These are phyloP conservation scores for Atta texana DNA, from an alignment of 1,140 invertebrate species.

Conservation along the genomic window DNA sequence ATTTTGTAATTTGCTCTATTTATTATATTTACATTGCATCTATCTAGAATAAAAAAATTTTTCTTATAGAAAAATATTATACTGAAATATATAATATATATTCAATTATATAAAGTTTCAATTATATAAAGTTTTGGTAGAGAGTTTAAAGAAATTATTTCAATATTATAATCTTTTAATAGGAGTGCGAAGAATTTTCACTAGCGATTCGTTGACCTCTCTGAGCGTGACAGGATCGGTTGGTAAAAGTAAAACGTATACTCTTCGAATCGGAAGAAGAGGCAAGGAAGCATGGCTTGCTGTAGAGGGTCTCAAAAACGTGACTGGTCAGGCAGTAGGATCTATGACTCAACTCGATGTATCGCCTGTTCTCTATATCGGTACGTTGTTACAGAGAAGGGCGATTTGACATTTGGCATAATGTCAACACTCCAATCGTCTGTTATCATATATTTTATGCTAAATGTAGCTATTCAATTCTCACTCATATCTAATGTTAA, in stretches of 20 bases:
- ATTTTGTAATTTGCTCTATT: neutral
- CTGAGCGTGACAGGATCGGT: slow-evolving; percentile 29
- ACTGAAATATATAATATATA: neutral
- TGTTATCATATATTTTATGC: slow-evolving; percentile 27
- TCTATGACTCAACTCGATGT: slow-evolving; percentile 91
- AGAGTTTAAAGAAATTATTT: slow-evolving; percentile 6
- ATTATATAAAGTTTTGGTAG: neutral
- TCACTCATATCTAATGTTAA: slow-evolving; percentile 4
- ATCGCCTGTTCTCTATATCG: slow-evolving; percentile 92
- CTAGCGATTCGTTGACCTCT: slow-evolving; percentile 88
- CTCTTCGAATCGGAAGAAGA: slow-evolving; percentile 90
- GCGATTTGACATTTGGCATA: slow-evolving; percentile 27
- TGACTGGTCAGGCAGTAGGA: slow-evolving; percentile 92
- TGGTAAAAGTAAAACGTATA: slow-evolving; percentile 87
- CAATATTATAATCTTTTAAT: slow-evolving; percentile 52
- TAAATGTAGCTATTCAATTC: slow-evolving; percentile 9
- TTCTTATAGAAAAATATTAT: neutral
- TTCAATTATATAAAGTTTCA: neutral
- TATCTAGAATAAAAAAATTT: neutral
- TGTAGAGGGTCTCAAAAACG: slow-evolving; percentile 92
- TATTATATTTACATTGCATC: neutral
- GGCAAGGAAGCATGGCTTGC: slow-evolving; percentile 93
- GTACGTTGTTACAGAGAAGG: slow-evolving; percentile 82
- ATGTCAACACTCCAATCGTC: neutral
- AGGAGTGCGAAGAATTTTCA: slow-evolving; percentile 94